A percentile compares a stretch with the other conserved stretches of the same genome.
Conservation (phyloP, 2,888 invertebrate species). For the Tyria jacobaeae region DNA sequence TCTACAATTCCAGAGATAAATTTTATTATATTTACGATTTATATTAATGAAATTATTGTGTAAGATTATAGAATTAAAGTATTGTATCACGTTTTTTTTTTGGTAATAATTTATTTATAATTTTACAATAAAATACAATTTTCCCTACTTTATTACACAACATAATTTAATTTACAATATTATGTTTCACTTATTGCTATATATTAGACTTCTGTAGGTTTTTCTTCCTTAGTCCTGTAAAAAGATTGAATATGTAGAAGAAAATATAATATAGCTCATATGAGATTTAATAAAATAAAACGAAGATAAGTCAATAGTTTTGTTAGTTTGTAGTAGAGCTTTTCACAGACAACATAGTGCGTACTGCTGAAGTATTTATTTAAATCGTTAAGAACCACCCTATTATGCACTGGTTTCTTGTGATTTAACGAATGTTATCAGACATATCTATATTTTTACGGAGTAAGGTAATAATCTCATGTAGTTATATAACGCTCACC, state of each 20-base stretch:
- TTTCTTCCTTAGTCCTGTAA: slow-evolving; percentile 62
- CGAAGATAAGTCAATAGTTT: too few relatives aligned
- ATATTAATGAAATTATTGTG: slow-evolving; percentile 44
- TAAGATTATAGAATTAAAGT: slow-evolving; percentile 53
- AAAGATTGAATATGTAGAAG: slow-evolving; percentile 3
- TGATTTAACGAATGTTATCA: too few relatives aligned
- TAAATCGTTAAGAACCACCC: too few relatives aligned
- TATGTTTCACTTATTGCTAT: slow-evolving; percentile 3
- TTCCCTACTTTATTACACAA: too few relatives aligned
- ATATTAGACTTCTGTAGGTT: slow-evolving; percentile 58
- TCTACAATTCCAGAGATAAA: slow-evolving; percentile 80
- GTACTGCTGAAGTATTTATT: too few relatives aligned
- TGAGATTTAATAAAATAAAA: not conserved
- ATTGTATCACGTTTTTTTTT: slow-evolving; percentile 47
- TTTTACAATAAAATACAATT: too few relatives aligned
- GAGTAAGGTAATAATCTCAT: too few relatives aligned
- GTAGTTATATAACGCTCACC: slow-evolving; percentile 43
- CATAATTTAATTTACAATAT: slow-evolving; percentile 43
- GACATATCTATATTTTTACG: too few relatives aligned
- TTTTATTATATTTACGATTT: slow-evolving; percentile 37
- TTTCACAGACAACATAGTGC: too few relatives aligned
- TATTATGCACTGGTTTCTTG: too few relatives aligned
- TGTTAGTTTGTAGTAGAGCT: too few relatives aligned
- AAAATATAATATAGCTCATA: not conserved
- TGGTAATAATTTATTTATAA: slow-evolving; percentile 50